Conservation (phyloP, 2,113 vertebrate genomes). For the western clawed frog (Xenopus tropicalis) region UCB_Xtro_10.0 CM004450.2:128820001-128820500, state of each 20-base stretch:
- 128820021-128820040: too few species aligned
- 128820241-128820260: conserved; percentile 89
- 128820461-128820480: not conserved
- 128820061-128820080: too few species aligned
- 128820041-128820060: too few species aligned
- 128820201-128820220: conserved; percentile 80
- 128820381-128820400: not conserved
- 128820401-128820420: not conserved
- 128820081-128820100: too few species aligned
- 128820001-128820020: too few species aligned
- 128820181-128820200: conserved; percentile 81
- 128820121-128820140: too few species aligned
- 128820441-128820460: not conserved
- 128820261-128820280: conserved; percentile 96
- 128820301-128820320: too few species aligned
- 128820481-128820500: not conserved
- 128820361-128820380: not conserved
- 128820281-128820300: not conserved
- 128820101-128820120: too few species aligned
- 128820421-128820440: not conserved
- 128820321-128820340: too few species aligned
- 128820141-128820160: too few species aligned
- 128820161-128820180: conserved; percentile 85
- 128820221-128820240: conserved; percentile 85
- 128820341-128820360: not conserved